phyloP scores from a whole-genome alignment of 2,888 invertebrate species.

The Oscheius onirici region DNA sequence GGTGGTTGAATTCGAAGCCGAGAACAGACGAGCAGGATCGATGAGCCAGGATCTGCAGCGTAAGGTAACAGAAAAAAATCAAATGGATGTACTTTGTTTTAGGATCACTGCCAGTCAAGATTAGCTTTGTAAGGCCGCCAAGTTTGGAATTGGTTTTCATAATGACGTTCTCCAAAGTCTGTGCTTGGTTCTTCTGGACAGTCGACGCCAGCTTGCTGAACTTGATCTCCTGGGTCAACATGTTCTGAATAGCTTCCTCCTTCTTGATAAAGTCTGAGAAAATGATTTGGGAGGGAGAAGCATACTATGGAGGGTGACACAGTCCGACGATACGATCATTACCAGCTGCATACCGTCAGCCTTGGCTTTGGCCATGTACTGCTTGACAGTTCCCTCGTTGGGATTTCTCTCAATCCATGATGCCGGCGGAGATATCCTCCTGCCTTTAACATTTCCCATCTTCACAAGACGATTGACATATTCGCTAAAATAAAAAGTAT shows the following conservation, averaged over 20 bases:
- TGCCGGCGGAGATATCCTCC: background rate
- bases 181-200: constrained; percentile 1
- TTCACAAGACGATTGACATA: background rate
- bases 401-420: background rate
- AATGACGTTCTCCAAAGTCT: constrained; percentile 22
- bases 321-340: constrained; percentile 17
- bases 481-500: background rate
- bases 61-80: background rate
- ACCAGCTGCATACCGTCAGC: constrained; percentile 9
- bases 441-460: background rate
- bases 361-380: background rate
- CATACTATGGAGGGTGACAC: constrained; percentile 19
- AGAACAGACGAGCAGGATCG: constrained; percentile 13
- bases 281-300: background rate
- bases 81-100: background rate
- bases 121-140: constrained; percentile 6
- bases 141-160: constrained; percentile 28
- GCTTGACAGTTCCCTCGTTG: background rate
- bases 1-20: constrained; percentile 19
- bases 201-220: background rate
- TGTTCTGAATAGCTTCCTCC: background rate
- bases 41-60: background rate
- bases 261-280: constrained; percentile 24
- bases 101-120: background rate
- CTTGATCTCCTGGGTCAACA: constrained; percentile 30